These are phyloP conservation scores for Branchipolynoe longqiensis DNA, from an alignment of 2,888 invertebrate species.

Conservation along the genomic window DNA sequence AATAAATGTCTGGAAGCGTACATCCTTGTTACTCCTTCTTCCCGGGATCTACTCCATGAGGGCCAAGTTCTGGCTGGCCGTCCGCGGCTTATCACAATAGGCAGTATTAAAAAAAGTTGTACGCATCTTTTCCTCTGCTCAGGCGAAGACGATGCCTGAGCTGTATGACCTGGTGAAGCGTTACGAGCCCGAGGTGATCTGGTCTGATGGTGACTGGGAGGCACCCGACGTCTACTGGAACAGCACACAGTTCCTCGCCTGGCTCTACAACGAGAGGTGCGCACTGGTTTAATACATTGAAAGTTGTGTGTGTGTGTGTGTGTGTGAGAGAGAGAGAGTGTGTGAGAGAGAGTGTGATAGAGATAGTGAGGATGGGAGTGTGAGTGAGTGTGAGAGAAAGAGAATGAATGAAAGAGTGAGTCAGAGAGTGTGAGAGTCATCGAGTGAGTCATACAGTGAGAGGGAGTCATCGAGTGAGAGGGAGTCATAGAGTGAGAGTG, in stretches of 20 bases:
- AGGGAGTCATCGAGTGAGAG: constrained; percentile 92
- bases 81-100: too few relatives aligned
- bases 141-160: constrained; percentile 84
- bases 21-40: too few relatives aligned
- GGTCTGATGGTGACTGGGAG: constrained; percentile 89
- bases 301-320: neutral
- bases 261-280: constrained; percentile 82
- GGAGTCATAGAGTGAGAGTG: too few relatives aligned
- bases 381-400: neutral
- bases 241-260: constrained; percentile 81
- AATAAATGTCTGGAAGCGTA: too few relatives aligned
- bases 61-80: too few relatives aligned
- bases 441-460: constrained; percentile 83
- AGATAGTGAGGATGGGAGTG: neutral
- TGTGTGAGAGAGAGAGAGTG: neutral
- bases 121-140: constrained; percentile 4
- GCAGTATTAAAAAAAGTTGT: too few relatives aligned
- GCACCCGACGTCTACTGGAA: constrained; percentile 83
- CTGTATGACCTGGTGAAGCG: constrained; percentile 85
- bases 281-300: too few relatives aligned
- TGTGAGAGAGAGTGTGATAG: constrained; percentile 69
- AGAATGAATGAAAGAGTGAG: neutral
- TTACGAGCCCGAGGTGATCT: constrained; percentile 80
- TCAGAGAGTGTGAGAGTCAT: neutral
- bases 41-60: too few relatives aligned